Conservation (phyloP, 2,888 invertebrate genomes). For the Yponomeuta evonymella region DNA sequence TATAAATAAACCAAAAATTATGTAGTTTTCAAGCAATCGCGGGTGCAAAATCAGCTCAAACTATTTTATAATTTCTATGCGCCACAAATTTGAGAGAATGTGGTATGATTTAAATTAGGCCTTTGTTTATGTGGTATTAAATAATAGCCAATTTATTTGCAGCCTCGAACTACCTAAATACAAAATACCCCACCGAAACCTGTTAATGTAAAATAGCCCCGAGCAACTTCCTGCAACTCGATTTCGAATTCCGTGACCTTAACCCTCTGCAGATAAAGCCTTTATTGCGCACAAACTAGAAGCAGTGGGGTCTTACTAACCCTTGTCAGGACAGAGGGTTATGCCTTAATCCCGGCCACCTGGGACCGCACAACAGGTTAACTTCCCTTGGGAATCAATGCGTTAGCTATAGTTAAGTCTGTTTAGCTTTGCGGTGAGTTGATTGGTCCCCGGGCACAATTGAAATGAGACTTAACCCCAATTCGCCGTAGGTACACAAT, state of each 20-base stretch:
- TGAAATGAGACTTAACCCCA: no score
- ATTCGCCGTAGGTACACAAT: no score
- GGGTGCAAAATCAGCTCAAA: no score
- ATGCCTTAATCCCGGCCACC: background rate
- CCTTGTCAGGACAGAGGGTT: background rate
- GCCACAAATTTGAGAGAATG: no score
- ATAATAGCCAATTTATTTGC: no score
- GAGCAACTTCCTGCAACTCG: background rate
- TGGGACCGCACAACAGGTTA: background rate
- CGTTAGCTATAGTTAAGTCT: background rate
- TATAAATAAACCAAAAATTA: no score
- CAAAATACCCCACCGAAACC: background rate
- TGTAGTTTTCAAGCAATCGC: no score
- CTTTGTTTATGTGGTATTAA: no score
- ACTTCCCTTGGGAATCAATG: background rate
- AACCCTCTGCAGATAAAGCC: background rate
- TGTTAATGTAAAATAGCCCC: background rate
- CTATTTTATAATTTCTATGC: no score
- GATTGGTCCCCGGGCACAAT: no score
- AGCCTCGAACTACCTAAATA: background rate
- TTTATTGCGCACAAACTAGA: background rate
- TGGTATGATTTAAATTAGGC: no score
- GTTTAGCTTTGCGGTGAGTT: background rate
- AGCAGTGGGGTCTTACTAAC: background rate
- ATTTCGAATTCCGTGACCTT: background rate